Evolutionary conservation across 2,888 invertebrate genomes (phyloP).

Genomic region (Cephus runcator): DNA sequence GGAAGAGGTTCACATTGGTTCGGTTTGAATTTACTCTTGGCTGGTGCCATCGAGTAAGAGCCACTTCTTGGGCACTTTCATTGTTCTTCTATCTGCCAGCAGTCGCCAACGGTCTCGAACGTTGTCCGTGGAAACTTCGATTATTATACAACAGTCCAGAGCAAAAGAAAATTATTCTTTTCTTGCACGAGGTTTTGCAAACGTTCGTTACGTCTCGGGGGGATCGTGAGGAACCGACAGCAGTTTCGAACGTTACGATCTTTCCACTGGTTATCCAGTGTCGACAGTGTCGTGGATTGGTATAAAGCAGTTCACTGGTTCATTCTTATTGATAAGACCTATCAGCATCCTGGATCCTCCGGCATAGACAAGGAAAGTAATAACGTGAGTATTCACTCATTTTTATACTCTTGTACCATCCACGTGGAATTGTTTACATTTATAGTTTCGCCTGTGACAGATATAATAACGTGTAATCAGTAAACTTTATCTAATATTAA

Average conservation of each 20-base stretch:
- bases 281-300: not conserved
- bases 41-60: not conserved
- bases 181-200: not conserved
- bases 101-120: slow-evolving; percentile 32
- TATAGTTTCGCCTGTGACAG: not conserved
- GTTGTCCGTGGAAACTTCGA: slow-evolving; percentile 29
- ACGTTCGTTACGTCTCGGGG: not conserved
- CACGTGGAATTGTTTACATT: not conserved
- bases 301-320: not conserved
- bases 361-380: not conserved
- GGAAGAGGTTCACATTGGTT: not conserved
- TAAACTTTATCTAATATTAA: too few relatives aligned
- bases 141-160: slow-evolving; percentile 21
- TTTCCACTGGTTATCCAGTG: not conserved
- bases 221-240: not conserved
- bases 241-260: not conserved
- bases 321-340: not conserved
- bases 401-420: not conserved
- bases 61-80: slow-evolving; percentile 54
- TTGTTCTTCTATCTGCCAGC: slow-evolving; percentile 56
- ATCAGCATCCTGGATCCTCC: not conserved
- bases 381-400: not conserved
- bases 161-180: slow-evolving; percentile 27
- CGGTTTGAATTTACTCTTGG: not conserved
- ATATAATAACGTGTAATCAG: too few relatives aligned